Conservation (phyloP, 2,113 vertebrate species). For the Leucosticte australis region DNA sequence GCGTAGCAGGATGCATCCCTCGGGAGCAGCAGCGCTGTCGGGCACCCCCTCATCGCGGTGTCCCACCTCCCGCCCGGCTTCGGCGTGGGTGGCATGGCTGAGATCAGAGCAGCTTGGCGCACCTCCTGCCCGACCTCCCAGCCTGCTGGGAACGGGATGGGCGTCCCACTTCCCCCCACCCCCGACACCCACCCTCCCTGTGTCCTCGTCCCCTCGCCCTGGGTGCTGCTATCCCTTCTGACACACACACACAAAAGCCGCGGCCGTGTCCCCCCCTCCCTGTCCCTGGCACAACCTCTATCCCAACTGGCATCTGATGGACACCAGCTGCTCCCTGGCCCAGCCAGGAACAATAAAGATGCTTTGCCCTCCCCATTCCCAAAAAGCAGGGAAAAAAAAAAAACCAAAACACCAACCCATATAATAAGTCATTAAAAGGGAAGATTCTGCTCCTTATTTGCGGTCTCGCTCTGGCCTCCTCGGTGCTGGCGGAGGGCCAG, state of each 20-base stretch:
- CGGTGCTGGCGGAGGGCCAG: constrained; percentile 22
- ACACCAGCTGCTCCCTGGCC: constrained; percentile 53
- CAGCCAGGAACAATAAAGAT: constrained; percentile 55
- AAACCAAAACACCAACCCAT: constrained; percentile 28
- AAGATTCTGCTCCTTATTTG: constrained; percentile 71
- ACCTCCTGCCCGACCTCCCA: constrained; percentile 60
- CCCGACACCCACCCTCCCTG: background rate
- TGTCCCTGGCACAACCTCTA: constrained; percentile 46
- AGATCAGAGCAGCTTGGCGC: constrained; percentile 42
- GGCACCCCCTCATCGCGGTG: background rate
- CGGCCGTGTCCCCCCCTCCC: background rate
- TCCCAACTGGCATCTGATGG: constrained; percentile 64
- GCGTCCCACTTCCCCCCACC: background rate
- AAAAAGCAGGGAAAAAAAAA: background rate
- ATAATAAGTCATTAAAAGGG: constrained; percentile 68
- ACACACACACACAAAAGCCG: constrained; percentile 22
- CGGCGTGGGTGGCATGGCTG: constrained; percentile 58
- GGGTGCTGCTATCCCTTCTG: background rate
- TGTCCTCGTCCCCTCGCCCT: background rate
- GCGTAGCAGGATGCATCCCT: background rate
- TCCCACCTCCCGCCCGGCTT: background rate
- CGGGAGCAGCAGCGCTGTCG: background rate
- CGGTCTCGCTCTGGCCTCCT: constrained; percentile 50
- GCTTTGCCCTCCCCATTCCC: background rate
- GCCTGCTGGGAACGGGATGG: constrained; percentile 39